Base-by-base conservation (phyloP, 1,140 invertebrate genomes). In the Agraylea sexmaculata region DNA sequence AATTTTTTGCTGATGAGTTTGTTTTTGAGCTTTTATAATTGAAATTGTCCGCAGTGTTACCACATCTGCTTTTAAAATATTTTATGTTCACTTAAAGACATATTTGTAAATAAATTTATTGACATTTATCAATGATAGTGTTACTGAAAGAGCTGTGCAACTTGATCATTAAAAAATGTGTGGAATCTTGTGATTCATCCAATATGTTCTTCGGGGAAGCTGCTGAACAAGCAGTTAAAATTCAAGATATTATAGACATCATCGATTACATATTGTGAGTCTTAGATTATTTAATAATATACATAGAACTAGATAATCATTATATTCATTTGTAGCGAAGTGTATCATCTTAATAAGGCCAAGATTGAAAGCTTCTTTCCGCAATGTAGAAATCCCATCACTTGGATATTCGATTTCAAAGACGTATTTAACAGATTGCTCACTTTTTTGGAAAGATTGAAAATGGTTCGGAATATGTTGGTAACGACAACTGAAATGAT, bases 111-210 rank as follows among this genome's bases (percentile, higher is more conserved):
- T n/a, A n/a, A n/a, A n/a, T n/a, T n/a, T n/a, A n/a, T n/a, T n/a
- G n/a, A n/a, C n/a, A n/a, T n/a, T n/a, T n/a, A n/a, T n/a, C n/a
- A n/a, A n/a, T n/a, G n/a, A n/a, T 45, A 66, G 64, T 77, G 3
- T 60, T 90, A 1, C 58, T 89, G 2, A 74, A 76, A 55, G 74
- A 84, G 60, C 71, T 88, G 31, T 77, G 76, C 31, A 90, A 90
- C 64, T 58, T 87, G 47, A 55, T 88, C 1, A 85, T 90, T 29
- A 64, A 73, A 29, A 66, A 75, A 55, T 74, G 67, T 44, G 64
- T 59, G 1, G 61, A 59, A 36, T 56, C 63, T 16, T 54, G 73
- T 22, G 73, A 76, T 50, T 73, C 74, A 0, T 42, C 48, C 4
- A 71, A 79, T 17, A 68, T 85, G 45, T 84, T 86, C 55, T 73